phyloP scores from a whole-genome alignment of 2,113 vertebrate genomes.

The Triplophysa rosa region DNA sequence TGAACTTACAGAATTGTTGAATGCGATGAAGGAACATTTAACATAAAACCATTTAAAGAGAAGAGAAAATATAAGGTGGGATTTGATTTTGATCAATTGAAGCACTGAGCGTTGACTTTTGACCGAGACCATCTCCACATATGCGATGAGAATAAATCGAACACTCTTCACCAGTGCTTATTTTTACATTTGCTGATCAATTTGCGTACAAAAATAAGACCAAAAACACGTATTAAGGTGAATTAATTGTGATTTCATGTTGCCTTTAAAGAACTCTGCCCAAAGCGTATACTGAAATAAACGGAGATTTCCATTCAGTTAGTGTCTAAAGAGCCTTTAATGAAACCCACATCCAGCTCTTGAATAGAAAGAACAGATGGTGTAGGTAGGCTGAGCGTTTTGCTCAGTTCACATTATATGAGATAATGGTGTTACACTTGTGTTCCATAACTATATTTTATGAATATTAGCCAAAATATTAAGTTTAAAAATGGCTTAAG shows the following conservation, averaged over 20 bases:
- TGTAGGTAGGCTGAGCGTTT: constrained; percentile 32
- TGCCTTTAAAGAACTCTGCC: not conserved
- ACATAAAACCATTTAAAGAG: too few species aligned
- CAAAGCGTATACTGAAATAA: constrained; percentile 38
- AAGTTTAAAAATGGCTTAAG: too few species aligned
- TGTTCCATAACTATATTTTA: too few species aligned
- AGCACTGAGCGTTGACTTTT: too few species aligned
- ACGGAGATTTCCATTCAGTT: not conserved
- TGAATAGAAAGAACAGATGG: constrained; percentile 40
- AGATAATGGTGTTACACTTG: not conserved
- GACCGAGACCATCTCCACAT: too few species aligned
- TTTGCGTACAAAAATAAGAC: not conserved
- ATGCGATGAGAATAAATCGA: too few species aligned
- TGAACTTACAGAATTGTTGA: not conserved
- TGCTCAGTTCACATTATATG: constrained; percentile 11
- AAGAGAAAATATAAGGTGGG: too few species aligned
- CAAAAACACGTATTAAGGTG: not conserved
- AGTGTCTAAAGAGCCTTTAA: not conserved
- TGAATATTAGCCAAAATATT: too few species aligned
- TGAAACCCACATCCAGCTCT: constrained; percentile 12
- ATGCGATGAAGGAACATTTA: not conserved
- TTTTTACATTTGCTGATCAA: too few species aligned
- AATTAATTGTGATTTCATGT: not conserved
- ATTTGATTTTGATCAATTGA: too few species aligned
- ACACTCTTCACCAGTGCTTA: too few species aligned